These are phyloP conservation scores for Zosterops lateralis DNA, from an alignment of 2,113 vertebrate species.

Conservation along the genomic window DNA sequence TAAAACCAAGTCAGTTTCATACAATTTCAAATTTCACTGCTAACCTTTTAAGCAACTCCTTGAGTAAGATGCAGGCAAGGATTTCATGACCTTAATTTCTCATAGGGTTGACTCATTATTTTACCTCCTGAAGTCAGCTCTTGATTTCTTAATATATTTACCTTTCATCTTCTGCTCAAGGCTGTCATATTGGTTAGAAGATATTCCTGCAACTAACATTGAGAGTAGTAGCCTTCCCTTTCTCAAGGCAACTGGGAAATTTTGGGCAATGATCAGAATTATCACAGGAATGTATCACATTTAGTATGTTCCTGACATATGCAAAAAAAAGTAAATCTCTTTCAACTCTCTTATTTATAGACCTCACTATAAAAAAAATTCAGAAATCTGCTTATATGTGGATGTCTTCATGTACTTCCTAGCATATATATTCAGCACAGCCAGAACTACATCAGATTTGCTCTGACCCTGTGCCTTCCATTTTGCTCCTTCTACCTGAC, in stretches of 20 bases:
- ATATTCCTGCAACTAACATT: neutral
- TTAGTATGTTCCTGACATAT: neutral
- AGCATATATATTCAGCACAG: neutral
- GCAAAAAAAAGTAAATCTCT: neutral
- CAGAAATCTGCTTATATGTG: neutral
- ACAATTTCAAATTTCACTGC: constrained; percentile 12
- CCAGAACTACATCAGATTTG: neutral
- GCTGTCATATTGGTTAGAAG: neutral
- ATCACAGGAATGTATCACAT: neutral
- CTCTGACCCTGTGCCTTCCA: neutral
- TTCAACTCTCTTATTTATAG: neutral
- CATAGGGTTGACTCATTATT: constrained; percentile 25
- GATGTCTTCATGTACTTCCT: rapidly evolving
- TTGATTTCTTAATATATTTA: constrained; percentile 34
- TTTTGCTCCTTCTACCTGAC: neutral
- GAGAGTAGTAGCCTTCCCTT: neutral
- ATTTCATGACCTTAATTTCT: neutral
- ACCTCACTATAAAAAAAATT: neutral
- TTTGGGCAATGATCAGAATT: neutral
- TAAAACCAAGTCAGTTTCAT: neutral
- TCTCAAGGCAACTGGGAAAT: neutral
- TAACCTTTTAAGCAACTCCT: neutral
- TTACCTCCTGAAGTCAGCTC: neutral
- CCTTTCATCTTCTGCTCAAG: neutral
- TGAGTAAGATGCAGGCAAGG: neutral